Conservation (phyloP, 2,888 invertebrate species). For the Iphiclides podalirius region DNA sequence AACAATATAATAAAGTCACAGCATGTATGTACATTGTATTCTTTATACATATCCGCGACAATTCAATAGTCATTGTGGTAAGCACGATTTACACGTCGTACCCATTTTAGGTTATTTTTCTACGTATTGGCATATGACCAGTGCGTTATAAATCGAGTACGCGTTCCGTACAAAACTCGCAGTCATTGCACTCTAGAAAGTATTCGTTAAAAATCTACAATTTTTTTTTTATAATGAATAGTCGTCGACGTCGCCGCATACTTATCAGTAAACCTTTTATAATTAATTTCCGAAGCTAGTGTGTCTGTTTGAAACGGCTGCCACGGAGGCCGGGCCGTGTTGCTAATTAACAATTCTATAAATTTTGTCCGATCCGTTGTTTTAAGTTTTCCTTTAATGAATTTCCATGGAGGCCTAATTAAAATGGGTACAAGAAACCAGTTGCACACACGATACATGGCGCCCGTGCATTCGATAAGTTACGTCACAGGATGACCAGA, state of each 20-base stretch:
- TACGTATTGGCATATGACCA: slow-evolving; percentile 52
- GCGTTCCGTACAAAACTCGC: slow-evolving; percentile 17
- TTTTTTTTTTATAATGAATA: slow-evolving; percentile 43
- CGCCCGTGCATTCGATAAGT: slow-evolving; percentile 68
- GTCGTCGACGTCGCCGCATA: slow-evolving; percentile 37
- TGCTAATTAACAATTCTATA: slow-evolving; percentile 22
- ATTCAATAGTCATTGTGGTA: slow-evolving; percentile 33
- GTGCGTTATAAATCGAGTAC: slow-evolving; percentile 31
- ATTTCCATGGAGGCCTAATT: slow-evolving; percentile 54
- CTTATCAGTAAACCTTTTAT: slow-evolving; percentile 43
- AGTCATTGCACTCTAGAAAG: slow-evolving; percentile 37
- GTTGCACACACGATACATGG: slow-evolving; percentile 69
- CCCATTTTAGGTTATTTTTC: slow-evolving; percentile 59
- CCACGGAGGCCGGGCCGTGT: background rate
- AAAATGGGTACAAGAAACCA: slow-evolving; percentile 72
- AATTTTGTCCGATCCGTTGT: slow-evolving; percentile 26
- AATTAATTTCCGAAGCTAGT: slow-evolving; percentile 45
- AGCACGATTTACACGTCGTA: slow-evolving; percentile 52
- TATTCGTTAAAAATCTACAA: slow-evolving; percentile 51
- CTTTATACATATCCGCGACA: slow-evolving; percentile 45
- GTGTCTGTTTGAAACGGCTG: too few relatives aligned
- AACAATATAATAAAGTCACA: slow-evolving; percentile 68
- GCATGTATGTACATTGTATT: slow-evolving; percentile 54
- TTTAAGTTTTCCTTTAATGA: slow-evolving; percentile 34
- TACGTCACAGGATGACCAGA: slow-evolving; percentile 75